Base-by-base conservation (phyloP, 2,888 invertebrate genomes). In the Ypsolopha sequella region DNA sequence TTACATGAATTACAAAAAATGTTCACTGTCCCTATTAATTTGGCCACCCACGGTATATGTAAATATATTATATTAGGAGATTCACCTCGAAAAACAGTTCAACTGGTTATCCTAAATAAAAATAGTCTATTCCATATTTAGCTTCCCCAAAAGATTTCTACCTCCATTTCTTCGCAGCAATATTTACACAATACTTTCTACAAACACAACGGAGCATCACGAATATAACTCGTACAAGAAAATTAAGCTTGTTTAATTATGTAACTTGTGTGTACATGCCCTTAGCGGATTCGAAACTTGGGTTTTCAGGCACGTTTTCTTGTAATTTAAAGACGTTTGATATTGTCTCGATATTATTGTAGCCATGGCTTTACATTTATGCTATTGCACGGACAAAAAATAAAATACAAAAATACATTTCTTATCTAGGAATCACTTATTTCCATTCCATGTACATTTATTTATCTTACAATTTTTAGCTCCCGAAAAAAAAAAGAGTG, bases 131-230 rank as follows among this genome's bases (percentile, higher is more conserved):
- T 55, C 79, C 70, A 68, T 53, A 61, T 51, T 56, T 10, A 0
- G 1, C 6, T 13, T 56, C 38, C 64, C 52, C n/a, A 53, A 51
- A 66, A 79, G 73, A 75, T 69, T 79, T 67, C 77, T 65, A 84
- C 82, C 81, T 82, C 80, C 70, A 69, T 69, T 57, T 61, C 63
- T 63, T 72, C 68, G 74, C 73, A 14, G 50, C 11, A 76, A 84
- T 85, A 84, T 85, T 85, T 85, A 79, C 84, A 76, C 73, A 76
- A 73, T 77, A 81, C 84, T 85, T 82, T 81, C 80, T 68, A 77
- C 74, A 80, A 80, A 82, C 76, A 80, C 70, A 66, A 67, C 48
- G 13, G 33, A 60, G 70, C 76, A 73, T 75, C 72, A 62, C 70
- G 68, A 71, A 74, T 73, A 71, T 68, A 78, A 76, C 77, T 78